Conservation (phyloP, 2,888 invertebrate genomes). For the Drosophila niveifrons region DNA sequence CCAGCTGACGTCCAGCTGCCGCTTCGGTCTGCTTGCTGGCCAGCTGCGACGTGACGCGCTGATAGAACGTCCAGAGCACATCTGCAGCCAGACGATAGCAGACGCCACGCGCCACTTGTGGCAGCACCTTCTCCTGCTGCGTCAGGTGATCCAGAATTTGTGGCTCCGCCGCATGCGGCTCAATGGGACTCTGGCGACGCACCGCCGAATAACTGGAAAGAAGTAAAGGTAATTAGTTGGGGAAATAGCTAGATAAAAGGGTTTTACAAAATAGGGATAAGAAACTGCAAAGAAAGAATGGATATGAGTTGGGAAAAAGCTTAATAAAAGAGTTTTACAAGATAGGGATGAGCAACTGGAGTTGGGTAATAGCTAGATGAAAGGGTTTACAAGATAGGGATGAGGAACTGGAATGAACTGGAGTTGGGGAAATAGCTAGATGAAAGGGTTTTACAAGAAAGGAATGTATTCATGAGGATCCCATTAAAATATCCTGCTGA, state of each 20-base stretch:
- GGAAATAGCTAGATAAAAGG: too few species aligned
- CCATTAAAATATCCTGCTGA: too few species aligned
- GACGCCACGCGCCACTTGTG: slow-evolving; percentile 92
- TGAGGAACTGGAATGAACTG: slow-evolving; percentile 56
- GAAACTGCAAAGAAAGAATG: too few species aligned
- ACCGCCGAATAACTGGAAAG: slow-evolving; percentile 90
- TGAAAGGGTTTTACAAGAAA: too few species aligned
- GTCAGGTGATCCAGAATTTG: slow-evolving; percentile 96
- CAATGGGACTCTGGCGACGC: slow-evolving; percentile 93
- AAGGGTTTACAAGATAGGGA: too few species aligned
- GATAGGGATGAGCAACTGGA: too few species aligned
- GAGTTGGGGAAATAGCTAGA: too few species aligned
- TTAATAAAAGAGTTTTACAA: too few species aligned
- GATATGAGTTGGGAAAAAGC: too few species aligned
- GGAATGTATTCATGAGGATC: too few species aligned
- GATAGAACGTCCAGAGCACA: slow-evolving; percentile 93
- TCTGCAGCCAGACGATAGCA: slow-evolving; percentile 91
- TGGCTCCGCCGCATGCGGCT: slow-evolving; percentile 91
- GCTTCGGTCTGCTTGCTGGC: slow-evolving; percentile 91
- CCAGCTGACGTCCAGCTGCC: slow-evolving; percentile 85
- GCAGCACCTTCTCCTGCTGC: slow-evolving; percentile 96
- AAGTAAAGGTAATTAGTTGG: neutral
- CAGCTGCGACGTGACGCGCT: slow-evolving; percentile 91
- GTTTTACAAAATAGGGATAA: too few species aligned
- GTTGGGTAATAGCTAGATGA: too few species aligned